Percentiles rank a stretch among this genome's conserved stretches.
phyloP scores from a whole-genome alignment of 1,140 invertebrate genomes.

The Bilobella aurantiaca region DNA sequence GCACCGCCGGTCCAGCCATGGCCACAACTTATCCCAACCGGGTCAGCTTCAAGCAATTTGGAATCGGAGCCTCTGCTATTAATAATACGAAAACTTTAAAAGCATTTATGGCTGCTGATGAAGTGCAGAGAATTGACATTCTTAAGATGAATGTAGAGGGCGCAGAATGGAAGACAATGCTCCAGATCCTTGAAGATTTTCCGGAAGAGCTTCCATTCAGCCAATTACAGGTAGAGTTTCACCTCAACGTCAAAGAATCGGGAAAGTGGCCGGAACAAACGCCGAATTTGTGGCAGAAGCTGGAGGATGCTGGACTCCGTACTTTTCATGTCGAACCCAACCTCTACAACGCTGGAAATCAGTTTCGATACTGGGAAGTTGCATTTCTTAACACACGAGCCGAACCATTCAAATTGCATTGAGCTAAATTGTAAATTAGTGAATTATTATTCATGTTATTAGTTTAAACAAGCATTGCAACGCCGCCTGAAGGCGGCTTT shows the following conservation, averaged over 20 bases:
- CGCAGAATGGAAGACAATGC: constrained; percentile 6
- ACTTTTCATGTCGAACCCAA: constrained; percentile 9
- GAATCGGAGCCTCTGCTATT: not conserved
- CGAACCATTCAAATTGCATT: not conserved
- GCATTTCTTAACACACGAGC: not conserved
- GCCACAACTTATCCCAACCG: not conserved
- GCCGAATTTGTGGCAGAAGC: not conserved
- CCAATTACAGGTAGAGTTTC: constrained; percentile 19
- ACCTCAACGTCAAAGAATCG: not conserved
- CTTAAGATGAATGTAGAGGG: constrained; percentile 24
- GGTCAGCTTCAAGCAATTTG: constrained; percentile 2
- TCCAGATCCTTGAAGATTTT: constrained; percentile 6
- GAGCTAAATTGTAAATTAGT: too few relatives aligned
- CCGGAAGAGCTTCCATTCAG: constrained; percentile 10
- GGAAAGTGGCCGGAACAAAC: not conserved
- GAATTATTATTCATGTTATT: too few relatives aligned
- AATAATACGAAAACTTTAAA: not conserved
- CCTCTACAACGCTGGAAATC: not conserved
- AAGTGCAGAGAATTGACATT: constrained; percentile 14
- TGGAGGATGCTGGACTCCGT: constrained; percentile 8
- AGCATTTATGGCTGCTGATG: constrained; percentile 1
- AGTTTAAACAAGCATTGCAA: too few relatives aligned
- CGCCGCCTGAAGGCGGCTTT: too few relatives aligned
- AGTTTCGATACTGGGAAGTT: not conserved
- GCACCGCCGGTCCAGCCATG: not conserved